Percentiles rank a stretch among this genome's conserved stretches.
Evolutionary conservation across 2,113 vertebrate species (phyloP).

Genomic region (Calidris pygmaea): DNA sequence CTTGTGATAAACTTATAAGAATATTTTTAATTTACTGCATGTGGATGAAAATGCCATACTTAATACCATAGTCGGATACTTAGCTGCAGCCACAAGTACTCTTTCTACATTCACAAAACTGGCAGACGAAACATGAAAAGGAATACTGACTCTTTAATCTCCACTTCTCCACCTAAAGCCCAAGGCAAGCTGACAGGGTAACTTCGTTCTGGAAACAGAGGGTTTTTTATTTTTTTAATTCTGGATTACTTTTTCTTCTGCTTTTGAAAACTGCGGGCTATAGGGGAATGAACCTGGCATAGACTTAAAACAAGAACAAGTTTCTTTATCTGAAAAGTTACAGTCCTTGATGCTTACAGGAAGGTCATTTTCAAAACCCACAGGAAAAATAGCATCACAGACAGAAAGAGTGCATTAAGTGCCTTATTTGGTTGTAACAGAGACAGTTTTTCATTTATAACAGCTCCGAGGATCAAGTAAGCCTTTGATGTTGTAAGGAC

Average conservation of each 20-base stretch:
- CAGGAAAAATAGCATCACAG: conserved; percentile 71
- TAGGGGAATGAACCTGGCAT: conserved; percentile 74
- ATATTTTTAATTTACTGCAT: conserved; percentile 60
- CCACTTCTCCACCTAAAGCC: conserved; percentile 85
- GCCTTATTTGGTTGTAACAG: conserved; percentile 72
- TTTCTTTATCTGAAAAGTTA: conserved; percentile 81
- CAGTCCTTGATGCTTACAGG: conserved; percentile 79
- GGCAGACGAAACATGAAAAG: conserved; percentile 89
- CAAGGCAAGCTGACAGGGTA: conserved; percentile 88
- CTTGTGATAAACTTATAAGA: conserved; percentile 20
- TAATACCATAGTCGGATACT: conserved; percentile 67
- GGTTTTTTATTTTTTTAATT: conserved; percentile 69
- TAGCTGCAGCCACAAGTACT: conserved; percentile 73
- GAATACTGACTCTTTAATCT: conserved; percentile 93
- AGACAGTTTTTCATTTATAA: conserved; percentile 71
- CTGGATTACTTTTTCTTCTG: conserved; percentile 79
- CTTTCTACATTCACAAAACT: conserved; percentile 84
- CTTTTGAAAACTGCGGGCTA: conserved; percentile 80
- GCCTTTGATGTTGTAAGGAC: conserved; percentile 69
- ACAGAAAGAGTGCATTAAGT: conserved; percentile 62
- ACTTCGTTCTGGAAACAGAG: conserved; percentile 81
- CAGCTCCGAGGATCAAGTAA: conserved; percentile 65
- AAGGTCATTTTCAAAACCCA: conserved; percentile 81
- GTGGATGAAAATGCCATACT: conserved; percentile 46
- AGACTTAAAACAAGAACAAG: conserved; percentile 79